Evolutionary conservation across 2,797 vertebrate species (phyloP).

Genomic region (Bufotes viridis): DNA sequence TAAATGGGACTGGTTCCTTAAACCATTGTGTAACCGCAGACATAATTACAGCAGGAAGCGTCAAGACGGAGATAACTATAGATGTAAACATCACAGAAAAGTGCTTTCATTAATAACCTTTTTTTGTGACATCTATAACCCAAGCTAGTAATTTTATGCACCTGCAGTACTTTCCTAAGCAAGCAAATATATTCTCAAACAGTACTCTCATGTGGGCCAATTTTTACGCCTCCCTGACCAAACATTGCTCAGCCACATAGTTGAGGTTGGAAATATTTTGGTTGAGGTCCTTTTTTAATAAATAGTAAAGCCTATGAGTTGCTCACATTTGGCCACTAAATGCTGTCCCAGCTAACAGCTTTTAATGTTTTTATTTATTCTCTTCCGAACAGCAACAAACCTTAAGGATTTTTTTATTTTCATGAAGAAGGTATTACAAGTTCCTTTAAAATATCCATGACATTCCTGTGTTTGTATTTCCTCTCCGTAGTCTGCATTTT

Average conservation of each 20-base stretch:
- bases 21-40: constrained; percentile 24
- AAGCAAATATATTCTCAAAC: constrained; percentile 49
- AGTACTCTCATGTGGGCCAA: constrained; percentile 44
- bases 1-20: background rate
- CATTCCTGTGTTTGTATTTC: constrained; percentile 56
- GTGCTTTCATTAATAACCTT: constrained; percentile 42
- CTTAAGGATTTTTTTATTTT: constrained; percentile 14
- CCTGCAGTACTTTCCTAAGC: constrained; percentile 55
- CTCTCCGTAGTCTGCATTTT: constrained; percentile 43
- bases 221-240: constrained; percentile 60
- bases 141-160: constrained; percentile 52
- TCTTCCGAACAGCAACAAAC: constrained; percentile 24
- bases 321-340: constrained; percentile 22
- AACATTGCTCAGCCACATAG: constrained; percentile 57
- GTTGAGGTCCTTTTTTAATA: constrained; percentile 54
- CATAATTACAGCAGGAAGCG: constrained; percentile 39
- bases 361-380: constrained; percentile 20
- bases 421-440: constrained; percentile 11
- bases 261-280: constrained; percentile 57
- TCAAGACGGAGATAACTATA: constrained; percentile 6
- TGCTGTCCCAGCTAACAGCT: background rate
- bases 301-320: constrained; percentile 52
- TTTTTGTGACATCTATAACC: constrained; percentile 50
- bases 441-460: constrained; percentile 43
- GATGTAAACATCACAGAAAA: constrained; percentile 50